phyloP scores from a whole-genome alignment of 2,888 invertebrate species.

The Apamea crenata region DNA sequence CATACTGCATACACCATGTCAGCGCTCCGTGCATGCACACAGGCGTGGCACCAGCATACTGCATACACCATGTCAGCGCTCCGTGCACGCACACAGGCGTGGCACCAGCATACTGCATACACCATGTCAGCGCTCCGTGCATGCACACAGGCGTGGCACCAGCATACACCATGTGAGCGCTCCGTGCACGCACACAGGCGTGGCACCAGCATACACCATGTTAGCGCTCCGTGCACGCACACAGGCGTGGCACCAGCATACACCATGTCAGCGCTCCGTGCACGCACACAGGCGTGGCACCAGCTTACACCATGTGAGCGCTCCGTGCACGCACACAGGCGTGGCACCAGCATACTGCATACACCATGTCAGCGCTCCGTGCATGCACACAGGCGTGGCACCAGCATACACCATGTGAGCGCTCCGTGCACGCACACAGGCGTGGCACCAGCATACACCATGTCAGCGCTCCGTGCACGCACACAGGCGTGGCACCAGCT shows the following conservation, averaged over 20 bases:
- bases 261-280: neutral
- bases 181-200: conserved; percentile 27
- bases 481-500: conserved; percentile 15
- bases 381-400: conserved; percentile 27
- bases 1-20: too few species aligned
- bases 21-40: conserved; percentile 31
- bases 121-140: neutral
- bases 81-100: conserved; percentile 27
- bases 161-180: neutral
- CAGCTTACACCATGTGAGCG: neutral
- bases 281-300: conserved; percentile 26
- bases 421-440: conserved; percentile 29
- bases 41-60: neutral
- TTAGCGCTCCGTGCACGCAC: conserved; percentile 22
- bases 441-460: neutral
- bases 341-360: neutral
- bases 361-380: neutral
- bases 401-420: neutral
- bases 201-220: neutral
- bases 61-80: too few species aligned
- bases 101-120: neutral
- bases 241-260: neutral
- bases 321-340: conserved; percentile 28
- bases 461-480: conserved; percentile 3
- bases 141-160: conserved; percentile 22